Percentiles rank a stretch among this genome's conserved stretches.
Conservation (phyloP, 2,113 vertebrate species). For the Onychostoma macrolepis region DNA sequence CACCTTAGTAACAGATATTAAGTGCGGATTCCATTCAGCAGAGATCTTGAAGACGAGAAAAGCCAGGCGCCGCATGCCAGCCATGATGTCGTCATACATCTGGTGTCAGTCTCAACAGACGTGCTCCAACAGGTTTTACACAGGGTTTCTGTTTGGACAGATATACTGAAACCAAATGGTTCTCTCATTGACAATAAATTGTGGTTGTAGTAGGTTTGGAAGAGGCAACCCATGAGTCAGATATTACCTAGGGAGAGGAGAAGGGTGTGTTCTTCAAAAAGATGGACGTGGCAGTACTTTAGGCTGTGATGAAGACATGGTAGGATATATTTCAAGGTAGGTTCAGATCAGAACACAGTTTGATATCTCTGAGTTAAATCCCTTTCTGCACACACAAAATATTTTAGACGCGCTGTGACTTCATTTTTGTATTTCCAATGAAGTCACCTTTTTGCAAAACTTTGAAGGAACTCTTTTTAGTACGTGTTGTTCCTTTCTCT, state of each 20-base stretch:
- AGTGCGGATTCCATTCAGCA: not conserved
- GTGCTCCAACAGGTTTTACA: constrained; percentile 30
- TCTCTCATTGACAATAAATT: constrained; percentile 1
- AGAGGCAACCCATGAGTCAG: constrained; percentile 23
- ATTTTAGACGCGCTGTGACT: not conserved
- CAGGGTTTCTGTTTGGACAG: constrained; percentile 29
- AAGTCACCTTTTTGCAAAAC: not conserved
- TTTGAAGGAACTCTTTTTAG: not conserved
- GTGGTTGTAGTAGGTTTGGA: not conserved
- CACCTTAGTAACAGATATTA: not conserved
- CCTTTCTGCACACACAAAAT: not conserved
- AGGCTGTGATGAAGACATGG: not conserved
- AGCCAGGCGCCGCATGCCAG: not conserved
- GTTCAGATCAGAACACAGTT: not conserved
- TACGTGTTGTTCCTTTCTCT: not conserved
- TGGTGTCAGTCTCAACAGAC: constrained; percentile 17
- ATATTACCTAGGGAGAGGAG: constrained; percentile 12
- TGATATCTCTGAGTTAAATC: not conserved
- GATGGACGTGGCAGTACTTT: constrained; percentile 11
- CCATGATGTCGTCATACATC: not conserved
- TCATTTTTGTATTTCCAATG: not conserved
- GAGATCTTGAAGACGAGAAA: not conserved
- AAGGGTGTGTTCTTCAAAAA: constrained; percentile 5
- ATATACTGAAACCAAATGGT: constrained; percentile 2
- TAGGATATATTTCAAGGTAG: constrained; percentile 9